Evolutionary conservation across 2,888 invertebrate genomes (phyloP).

Genomic region (Trachelus tabidus): DNA sequence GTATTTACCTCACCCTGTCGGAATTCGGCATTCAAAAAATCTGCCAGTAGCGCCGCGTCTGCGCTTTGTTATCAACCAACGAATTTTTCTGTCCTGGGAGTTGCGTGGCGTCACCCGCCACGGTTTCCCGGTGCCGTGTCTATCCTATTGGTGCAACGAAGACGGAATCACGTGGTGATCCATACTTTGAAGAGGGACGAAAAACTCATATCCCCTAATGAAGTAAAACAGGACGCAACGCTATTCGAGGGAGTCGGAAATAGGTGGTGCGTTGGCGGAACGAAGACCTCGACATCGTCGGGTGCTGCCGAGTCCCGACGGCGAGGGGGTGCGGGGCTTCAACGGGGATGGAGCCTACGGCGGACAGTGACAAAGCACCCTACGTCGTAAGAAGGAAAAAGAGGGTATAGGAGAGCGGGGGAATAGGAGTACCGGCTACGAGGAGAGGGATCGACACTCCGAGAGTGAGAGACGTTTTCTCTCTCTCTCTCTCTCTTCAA

Average conservation of each 20-base stretch:
- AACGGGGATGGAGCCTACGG: conserved; percentile 31
- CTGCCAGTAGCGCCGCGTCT: not conserved
- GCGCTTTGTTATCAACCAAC: not conserved
- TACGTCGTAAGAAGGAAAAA: conserved; percentile 32
- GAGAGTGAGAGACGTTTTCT: conserved; percentile 7
- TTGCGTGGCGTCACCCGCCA: not conserved
- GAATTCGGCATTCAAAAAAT: conserved; percentile 3
- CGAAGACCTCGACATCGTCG: not conserved
- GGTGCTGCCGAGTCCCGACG: not conserved
- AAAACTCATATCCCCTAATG: conserved; percentile 57
- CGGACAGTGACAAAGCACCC: conserved; percentile 51
- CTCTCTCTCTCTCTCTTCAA: too few species aligned
- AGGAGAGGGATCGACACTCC: not conserved
- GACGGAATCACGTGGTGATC: conserved; percentile 9
- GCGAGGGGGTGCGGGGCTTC: not conserved
- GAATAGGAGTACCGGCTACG: not conserved
- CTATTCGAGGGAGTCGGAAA: conserved; percentile 8
- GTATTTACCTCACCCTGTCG: conserved; percentile 14
- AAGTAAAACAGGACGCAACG: conserved; percentile 50
- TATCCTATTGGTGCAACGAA: conserved; percentile 20
- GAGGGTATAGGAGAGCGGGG: conserved; percentile 1
- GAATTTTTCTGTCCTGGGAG: not conserved
- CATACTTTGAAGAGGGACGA: conserved; percentile 21
- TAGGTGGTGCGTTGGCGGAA: conserved; percentile 12
- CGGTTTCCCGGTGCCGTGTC: not conserved